These are phyloP conservation scores for Chaenocephalus aceratus DNA, from an alignment of 2,113 vertebrate species.

Conservation along the genomic window DNA sequence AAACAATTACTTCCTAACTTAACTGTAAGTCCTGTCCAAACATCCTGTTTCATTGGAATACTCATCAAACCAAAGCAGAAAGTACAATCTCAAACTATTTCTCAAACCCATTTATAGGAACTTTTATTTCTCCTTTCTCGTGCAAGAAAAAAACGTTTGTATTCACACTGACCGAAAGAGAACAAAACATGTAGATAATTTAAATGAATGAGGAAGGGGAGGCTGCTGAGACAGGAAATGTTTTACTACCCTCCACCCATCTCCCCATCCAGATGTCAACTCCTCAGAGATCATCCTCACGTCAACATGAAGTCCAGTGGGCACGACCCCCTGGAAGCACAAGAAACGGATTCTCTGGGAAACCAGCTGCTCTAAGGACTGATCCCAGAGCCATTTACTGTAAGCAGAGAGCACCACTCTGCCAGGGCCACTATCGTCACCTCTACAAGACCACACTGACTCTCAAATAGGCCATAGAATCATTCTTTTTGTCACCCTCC, in stretches of 20 bases:
- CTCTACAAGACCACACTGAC: slow-evolving; percentile 48
- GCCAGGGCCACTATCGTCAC: slow-evolving; percentile 47
- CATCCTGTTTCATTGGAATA: slow-evolving; percentile 37
- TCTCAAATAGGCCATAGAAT: slow-evolving; percentile 41
- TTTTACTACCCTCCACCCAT: slow-evolving; percentile 69
- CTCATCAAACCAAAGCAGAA: slow-evolving; percentile 19
- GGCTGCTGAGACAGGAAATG: slow-evolving; percentile 70
- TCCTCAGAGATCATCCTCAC: slow-evolving; percentile 68
- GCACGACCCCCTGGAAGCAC: slow-evolving; percentile 54
- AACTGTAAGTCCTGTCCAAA: slow-evolving; percentile 39
- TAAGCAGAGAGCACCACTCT: slow-evolving; percentile 50
- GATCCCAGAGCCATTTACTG: slow-evolving; percentile 64
- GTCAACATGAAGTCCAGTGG: slow-evolving; percentile 62
- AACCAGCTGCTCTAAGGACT: slow-evolving; percentile 40
- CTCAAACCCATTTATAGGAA: slow-evolving; percentile 2
- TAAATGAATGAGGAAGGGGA: slow-evolving; percentile 15
- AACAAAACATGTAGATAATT: not conserved
- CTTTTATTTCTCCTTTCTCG: not conserved
- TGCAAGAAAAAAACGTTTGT: not conserved
- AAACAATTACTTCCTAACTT: slow-evolving; percentile 34
- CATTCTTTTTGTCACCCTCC: not conserved
- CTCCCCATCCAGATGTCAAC: slow-evolving; percentile 71
- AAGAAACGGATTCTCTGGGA: slow-evolving; percentile 59
- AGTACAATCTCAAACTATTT: not conserved
- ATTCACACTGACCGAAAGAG: slow-evolving; percentile 19